Conservation (phyloP, 1,140 invertebrate species). For the Paraescarpia echinospica region DNA sequence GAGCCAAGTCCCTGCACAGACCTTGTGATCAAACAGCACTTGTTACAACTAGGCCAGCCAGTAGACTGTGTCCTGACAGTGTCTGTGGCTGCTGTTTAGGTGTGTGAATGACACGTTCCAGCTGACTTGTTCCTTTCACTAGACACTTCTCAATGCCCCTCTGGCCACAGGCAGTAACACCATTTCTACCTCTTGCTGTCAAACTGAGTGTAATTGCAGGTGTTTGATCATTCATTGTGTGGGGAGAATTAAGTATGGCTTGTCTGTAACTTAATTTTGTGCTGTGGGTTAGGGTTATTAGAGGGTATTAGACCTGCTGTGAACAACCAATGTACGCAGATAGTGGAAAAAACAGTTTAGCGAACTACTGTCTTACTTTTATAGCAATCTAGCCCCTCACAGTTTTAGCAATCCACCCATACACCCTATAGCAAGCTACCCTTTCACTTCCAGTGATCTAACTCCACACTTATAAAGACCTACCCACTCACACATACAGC, state of each 20-base stretch:
- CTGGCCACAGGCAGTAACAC: not conserved
- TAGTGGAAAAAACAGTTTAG: not conserved
- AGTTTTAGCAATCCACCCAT: no score
- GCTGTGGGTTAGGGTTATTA: not conserved
- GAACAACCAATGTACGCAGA: not conserved
- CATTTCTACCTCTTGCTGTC: not conserved
- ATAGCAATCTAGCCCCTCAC: no score
- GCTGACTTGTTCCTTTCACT: not conserved
- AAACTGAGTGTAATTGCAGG: not conserved
- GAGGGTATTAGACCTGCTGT: no score
- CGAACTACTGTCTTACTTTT: not conserved
- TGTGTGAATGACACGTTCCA: not conserved
- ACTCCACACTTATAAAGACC: no score
- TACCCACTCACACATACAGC: no score
- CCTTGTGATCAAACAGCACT: not conserved
- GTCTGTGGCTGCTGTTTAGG: not conserved
- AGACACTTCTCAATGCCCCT: not conserved
- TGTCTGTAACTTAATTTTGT: not conserved
- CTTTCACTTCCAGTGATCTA: no score
- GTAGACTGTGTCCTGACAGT: not conserved
- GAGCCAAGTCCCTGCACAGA: not conserved
- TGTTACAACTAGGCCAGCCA: not conserved
- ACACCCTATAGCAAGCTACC: no score
- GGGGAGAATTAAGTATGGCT: not conserved
- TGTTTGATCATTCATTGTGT: not conserved